phyloP scores from a whole-genome alignment of 1,140 invertebrate species.

The Drosophila sturtevanti region DNA sequence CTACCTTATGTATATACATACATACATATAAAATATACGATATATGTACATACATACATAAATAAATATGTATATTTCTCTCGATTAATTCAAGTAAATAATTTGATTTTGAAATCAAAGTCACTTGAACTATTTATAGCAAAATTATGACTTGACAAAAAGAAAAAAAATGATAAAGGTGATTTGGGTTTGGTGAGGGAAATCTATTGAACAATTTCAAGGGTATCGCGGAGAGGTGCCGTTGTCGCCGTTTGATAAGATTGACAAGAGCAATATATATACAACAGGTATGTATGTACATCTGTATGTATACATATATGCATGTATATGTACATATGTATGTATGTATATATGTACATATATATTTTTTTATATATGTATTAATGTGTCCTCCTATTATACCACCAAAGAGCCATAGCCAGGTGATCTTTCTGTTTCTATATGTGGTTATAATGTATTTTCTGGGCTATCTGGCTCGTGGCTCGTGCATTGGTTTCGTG shows the following conservation, averaged over 20 bases:
- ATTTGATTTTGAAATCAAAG: neutral
- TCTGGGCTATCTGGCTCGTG: conserved; percentile 59
- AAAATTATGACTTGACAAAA: conserved; percentile 45
- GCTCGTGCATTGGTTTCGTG: conserved; percentile 64
- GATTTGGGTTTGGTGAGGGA: neutral
- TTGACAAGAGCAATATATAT: conserved; percentile 72
- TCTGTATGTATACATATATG: neutral
- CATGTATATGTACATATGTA: neutral
- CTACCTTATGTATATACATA: neutral
- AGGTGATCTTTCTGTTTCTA: conserved; percentile 29
- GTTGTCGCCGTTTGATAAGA: conserved; percentile 68
- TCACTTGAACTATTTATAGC: conserved; percentile 8
- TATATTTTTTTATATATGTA: conserved; percentile 7
- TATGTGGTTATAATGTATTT: conserved; percentile 19
- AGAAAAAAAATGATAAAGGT: conserved; percentile 3
- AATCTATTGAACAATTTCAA: conserved; percentile 57
- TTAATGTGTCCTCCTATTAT: conserved; percentile 6
- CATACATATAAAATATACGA: neutral
- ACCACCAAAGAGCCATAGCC: conserved; percentile 25
- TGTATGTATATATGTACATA: neutral
- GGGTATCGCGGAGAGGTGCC: conserved; percentile 50
- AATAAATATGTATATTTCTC: neutral
- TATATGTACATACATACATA: neutral
- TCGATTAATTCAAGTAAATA: neutral
- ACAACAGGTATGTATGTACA: neutral